Conservation (phyloP, 2,888 invertebrate genomes). For the Eupithecia dodoneata region DNA sequence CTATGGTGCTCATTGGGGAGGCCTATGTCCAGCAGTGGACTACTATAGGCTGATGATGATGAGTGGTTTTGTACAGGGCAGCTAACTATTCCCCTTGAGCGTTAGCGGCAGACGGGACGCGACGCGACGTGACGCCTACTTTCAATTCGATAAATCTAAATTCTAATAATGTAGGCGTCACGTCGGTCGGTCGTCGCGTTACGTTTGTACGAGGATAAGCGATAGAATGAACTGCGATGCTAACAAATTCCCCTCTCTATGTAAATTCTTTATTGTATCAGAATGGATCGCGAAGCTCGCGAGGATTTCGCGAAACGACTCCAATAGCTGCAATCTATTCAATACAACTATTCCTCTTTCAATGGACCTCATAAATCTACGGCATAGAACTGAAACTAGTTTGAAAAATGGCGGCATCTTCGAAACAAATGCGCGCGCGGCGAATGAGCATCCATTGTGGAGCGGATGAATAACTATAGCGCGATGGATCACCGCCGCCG, state of each 20-base stretch:
- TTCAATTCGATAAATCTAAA: neutral
- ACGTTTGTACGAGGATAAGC: neutral
- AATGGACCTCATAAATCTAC: conserved; percentile 29
- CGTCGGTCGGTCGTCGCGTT: neutral
- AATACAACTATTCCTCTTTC: conserved; percentile 14
- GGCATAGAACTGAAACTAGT: conserved; percentile 29
- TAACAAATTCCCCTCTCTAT: neutral
- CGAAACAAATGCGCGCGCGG: conserved; percentile 29
- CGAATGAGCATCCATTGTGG: conserved; percentile 32
- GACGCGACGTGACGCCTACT: neutral
- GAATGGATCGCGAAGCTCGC: neutral
- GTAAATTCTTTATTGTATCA: neutral
- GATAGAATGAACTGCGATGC: neutral
- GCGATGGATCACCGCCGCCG: conserved; percentile 21
- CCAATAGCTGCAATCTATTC: conserved; percentile 8
- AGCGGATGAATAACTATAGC: conserved; percentile 38
- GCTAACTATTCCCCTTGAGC: too few species aligned
- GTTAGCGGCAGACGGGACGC: neutral
- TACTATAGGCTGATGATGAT: too few species aligned
- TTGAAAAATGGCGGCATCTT: conserved; percentile 35
- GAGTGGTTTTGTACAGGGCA: too few species aligned
- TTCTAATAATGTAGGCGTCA: neutral
- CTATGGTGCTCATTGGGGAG: too few species aligned
- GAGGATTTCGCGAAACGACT: neutral
- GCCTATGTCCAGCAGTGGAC: too few species aligned